Evolutionary conservation across 2,888 invertebrate genomes (phyloP), one percentile per base, ranked within the genome.

Genomic region (Ornithoptera priamus): DNA sequence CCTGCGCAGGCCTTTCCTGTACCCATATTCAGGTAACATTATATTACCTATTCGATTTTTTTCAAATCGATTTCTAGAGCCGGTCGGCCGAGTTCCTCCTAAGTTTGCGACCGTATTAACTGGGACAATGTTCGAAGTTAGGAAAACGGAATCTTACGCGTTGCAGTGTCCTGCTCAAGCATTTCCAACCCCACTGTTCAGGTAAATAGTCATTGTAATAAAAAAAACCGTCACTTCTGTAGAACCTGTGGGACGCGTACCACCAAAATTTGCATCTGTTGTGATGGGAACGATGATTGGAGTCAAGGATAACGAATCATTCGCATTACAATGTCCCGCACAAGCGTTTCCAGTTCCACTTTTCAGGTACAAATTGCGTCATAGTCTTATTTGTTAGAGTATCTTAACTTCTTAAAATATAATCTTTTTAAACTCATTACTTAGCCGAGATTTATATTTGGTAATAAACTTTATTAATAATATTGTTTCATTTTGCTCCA

Each of bases 121-220:
- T 66, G 90, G 91, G 74, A 91, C 93, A 86, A 80, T 93, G 94
- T 90, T 94, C 90, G 86, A 95, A 81, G 90, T 90, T 78, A 87
- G 76, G 81, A 90, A 89, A 84, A 85, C 81, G 68, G 81, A 89
- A 74, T 86, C 90, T 74, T 90, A 90, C 79, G 90, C 92, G 74
- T 84, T 92, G 84, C 91, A 89, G 82, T 93, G 96, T 83, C 96
- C 96, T 65, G 96, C 95, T 63, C 96, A 96, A 91, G 96, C 95
- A 78, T 92, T 87, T 83, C 94, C 83, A 83, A 93, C 85, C 86
- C 92, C 92, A 81, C 78, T 93, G 74, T 93, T 93, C 89, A 93
- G 93, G 94, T 94, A 90, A 88, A 75, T 75, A 69, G 72, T 24
- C 59, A 59, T 71, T 74, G 72, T 72, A 61, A 30, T 30, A 30